phyloP scores from a whole-genome alignment of 30 jellyfish, hydroid and myxozoan species.

The Aurelia sp. region DNA sequence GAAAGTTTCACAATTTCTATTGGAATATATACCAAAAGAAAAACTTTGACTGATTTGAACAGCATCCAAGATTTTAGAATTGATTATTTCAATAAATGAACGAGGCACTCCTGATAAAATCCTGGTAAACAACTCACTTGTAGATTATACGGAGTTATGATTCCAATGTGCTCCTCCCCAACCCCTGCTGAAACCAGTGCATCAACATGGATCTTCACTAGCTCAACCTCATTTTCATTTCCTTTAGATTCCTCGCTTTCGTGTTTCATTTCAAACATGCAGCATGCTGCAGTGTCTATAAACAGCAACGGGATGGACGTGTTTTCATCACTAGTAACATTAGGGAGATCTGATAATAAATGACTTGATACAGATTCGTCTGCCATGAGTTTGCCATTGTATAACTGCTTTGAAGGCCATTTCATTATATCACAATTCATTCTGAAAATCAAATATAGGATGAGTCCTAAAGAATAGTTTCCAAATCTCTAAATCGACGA shows the following conservation, averaged over 20 bases:
- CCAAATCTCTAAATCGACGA: too few relatives aligned
- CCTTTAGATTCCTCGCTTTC: conserved; percentile 93
- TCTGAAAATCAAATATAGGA: conserved; percentile 10
- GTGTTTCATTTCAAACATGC: conserved; percentile 70
- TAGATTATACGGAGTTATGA: conserved; percentile 93
- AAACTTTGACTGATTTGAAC: too few relatives aligned
- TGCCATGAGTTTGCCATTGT: conserved; percentile 76
- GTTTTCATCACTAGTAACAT: conserved; percentile 69
- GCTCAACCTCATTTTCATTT: conserved; percentile 78
- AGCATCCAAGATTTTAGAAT: too few relatives aligned
- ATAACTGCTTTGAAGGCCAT: conserved; percentile 91
- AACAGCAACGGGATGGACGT: conserved; percentile 79
- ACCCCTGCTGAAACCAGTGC: conserved; percentile 85
- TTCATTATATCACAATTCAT: conserved; percentile 88
- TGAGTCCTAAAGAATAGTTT: too few relatives aligned
- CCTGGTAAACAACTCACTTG: conserved; percentile 56
- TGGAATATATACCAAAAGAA: too few relatives aligned
- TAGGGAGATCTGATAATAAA: conserved; percentile 69
- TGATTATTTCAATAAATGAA: too few relatives aligned
- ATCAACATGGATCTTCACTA: conserved; percentile 73
- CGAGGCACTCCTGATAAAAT: too few relatives aligned
- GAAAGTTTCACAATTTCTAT: too few relatives aligned
- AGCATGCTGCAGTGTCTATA: conserved; percentile 95
- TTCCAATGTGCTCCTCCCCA: conserved; percentile 73
- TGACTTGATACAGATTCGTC: conserved; percentile 79